Percentiles rank a stretch among this genome's conserved stretches.
Evolutionary conservation across 1,140 invertebrate species (phyloP).

Genomic region (Drosophila setifemur): DNA sequence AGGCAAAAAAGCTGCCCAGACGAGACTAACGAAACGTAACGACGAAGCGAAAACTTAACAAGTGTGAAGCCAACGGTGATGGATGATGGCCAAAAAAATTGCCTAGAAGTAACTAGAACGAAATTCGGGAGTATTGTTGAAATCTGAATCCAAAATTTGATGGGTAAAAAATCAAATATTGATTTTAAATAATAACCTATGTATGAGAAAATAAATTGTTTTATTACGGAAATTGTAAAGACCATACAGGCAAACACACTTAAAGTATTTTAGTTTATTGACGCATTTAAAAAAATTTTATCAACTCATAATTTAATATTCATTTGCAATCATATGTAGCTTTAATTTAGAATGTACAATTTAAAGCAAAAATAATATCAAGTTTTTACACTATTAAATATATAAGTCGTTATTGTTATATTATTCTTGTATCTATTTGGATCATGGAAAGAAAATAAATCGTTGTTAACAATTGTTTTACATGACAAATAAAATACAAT

Average conservation of each 20-base stretch:
- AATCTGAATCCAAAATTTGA: not conserved
- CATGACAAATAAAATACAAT: not conserved
- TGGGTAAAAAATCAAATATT: not conserved
- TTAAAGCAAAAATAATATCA: too few relatives aligned
- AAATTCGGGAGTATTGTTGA: not conserved
- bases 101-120: conserved; percentile 9
- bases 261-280: too few relatives aligned
- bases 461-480: too few relatives aligned
- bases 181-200: too few relatives aligned
- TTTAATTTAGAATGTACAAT: too few relatives aligned
- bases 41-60: conserved; percentile 62
- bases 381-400: not conserved
- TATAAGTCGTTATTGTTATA: not conserved
- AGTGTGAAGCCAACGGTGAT: conserved; percentile 33
- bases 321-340: too few relatives aligned
- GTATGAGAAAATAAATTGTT: too few relatives aligned
- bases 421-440: not conserved
- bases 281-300: too few relatives aligned
- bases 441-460: not conserved
- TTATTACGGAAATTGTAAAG: too few relatives aligned
- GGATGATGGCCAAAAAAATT: conserved; percentile 32
- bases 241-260: too few relatives aligned
- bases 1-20: conserved; percentile 20
- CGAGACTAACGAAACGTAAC: conserved; percentile 72
- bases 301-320: too few relatives aligned